phyloP scores from a whole-genome alignment of 2,888 invertebrate genomes.

The Ligdia adustata region DNA sequence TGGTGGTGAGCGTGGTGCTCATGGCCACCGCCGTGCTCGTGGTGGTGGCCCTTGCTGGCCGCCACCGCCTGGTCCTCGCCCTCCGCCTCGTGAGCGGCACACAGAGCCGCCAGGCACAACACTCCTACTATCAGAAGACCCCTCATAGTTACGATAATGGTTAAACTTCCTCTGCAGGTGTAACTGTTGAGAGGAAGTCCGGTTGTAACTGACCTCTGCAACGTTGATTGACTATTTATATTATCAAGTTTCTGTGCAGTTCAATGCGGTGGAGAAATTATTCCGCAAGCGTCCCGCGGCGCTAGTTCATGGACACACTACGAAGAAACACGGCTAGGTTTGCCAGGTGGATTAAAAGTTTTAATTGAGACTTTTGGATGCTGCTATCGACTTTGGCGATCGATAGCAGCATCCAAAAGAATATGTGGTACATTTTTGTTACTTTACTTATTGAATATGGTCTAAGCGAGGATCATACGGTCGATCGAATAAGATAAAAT shows the following conservation, averaged over 20 bases:
- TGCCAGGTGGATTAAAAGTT: constrained; percentile 17
- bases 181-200: constrained; percentile 64
- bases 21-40: constrained; percentile 86
- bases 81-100: constrained; percentile 55
- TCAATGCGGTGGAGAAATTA: constrained; percentile 67
- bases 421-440: neutral
- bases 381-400: neutral
- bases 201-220: constrained; percentile 70
- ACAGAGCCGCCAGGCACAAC: constrained; percentile 65
- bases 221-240: constrained; percentile 72
- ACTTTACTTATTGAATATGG: neutral
- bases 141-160: constrained; percentile 56
- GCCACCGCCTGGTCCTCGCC: constrained; percentile 71
- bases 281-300: constrained; percentile 71
- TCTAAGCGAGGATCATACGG: constrained; percentile 33
- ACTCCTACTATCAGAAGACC: constrained; percentile 63
- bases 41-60: constrained; percentile 77
- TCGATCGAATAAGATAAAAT: constrained; percentile 35
- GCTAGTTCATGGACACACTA: constrained; percentile 72
- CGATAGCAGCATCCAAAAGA: neutral
- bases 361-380: neutral
- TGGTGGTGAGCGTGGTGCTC: constrained; percentile 87
- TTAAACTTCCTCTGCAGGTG: constrained; percentile 41
- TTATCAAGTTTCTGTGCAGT: constrained; percentile 56
- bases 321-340: constrained; percentile 45